Conservation (phyloP, 1,140 invertebrate species). For the Dreissena polymorpha region DNA sequence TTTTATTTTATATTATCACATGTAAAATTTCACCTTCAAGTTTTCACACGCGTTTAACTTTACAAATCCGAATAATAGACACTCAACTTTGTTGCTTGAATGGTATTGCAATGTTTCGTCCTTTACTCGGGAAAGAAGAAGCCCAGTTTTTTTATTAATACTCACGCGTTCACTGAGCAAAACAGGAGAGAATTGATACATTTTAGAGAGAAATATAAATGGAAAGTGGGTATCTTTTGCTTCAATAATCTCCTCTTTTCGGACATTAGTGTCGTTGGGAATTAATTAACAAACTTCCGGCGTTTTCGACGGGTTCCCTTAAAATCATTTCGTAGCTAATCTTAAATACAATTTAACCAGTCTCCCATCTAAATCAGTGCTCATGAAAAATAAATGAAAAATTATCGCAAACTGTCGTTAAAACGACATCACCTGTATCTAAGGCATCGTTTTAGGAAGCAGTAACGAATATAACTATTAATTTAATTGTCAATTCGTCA, state of each 20-base stretch:
- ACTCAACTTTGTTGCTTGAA: too few species aligned
- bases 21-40: too few species aligned
- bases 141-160: too few species aligned
- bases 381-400: conserved; percentile 51
- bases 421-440: conserved; percentile 18
- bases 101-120: too few species aligned
- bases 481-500: conserved; percentile 36
- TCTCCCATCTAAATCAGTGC: conserved; percentile 20
- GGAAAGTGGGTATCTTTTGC: conserved; percentile 12
- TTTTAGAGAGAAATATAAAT: background rate
- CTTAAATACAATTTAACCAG: conserved; percentile 31
- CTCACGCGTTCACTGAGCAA: too few species aligned
- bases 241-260: conserved; percentile 13
- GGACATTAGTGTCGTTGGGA: conserved; percentile 26
- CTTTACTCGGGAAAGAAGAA: too few species aligned
- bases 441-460: background rate
- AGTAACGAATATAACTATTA: conserved; percentile 20
- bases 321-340: conserved; percentile 54
- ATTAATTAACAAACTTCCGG: conserved; percentile 51
- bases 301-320: conserved; percentile 5
- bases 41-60: too few species aligned
- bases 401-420: conserved; percentile 35
- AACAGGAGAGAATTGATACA: too few species aligned
- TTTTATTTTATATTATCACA: too few species aligned
- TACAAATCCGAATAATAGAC: too few species aligned